Evolutionary conservation across 1,140 invertebrate species (phyloP), one percentile per base, ranked within the genome.

Genomic region (Zaprionus davidi): DNA sequence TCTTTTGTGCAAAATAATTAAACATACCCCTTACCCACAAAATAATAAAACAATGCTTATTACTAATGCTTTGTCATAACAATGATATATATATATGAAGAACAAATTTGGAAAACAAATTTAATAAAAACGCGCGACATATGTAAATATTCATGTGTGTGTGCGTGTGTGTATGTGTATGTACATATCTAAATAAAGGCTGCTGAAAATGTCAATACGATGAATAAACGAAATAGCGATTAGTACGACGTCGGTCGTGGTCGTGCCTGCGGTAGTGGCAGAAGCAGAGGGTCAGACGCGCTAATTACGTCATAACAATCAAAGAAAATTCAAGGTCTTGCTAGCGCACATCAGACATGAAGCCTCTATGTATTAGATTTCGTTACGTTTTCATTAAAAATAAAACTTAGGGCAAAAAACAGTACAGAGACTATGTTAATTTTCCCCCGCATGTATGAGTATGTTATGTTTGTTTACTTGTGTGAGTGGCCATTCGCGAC

Each of bases 301-400:
- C 82, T 90, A 90, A 90, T 90, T 90, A 90, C 85, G 85, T 90
- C 85, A 90, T 90, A 90, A 90, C 82, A 90, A 90, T 90, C 79
- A 90, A 84, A 90, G 85, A 85, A 90, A 90, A 90, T 90, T 90
- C 85, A 90, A 90, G 85, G 85, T 90, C 85, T 85, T 71, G 68
- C 73, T 78, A 79, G 76, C 67, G 70, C 73, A 55, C 69, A 76
- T 64, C 74, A 69, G 70, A 72, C 73, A 80, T 74, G 65, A 79
- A 79, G 85, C 79, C 68, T 66, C 73, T 66, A 76, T 65, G 69
- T 90, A 86, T 90, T 82, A 83, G 78, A 83, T 88, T 88, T 90
- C 85, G 76, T 82, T 90, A 82, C 81, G 79, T 76, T 83, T 83
- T 84, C 79, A 90, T 90, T 87, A 85, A 90, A 90, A 90, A 90